These are phyloP conservation scores for Sinosuthora webbiana DNA, from an alignment of 2,113 vertebrate genomes.

Conservation along the genomic window DNA sequence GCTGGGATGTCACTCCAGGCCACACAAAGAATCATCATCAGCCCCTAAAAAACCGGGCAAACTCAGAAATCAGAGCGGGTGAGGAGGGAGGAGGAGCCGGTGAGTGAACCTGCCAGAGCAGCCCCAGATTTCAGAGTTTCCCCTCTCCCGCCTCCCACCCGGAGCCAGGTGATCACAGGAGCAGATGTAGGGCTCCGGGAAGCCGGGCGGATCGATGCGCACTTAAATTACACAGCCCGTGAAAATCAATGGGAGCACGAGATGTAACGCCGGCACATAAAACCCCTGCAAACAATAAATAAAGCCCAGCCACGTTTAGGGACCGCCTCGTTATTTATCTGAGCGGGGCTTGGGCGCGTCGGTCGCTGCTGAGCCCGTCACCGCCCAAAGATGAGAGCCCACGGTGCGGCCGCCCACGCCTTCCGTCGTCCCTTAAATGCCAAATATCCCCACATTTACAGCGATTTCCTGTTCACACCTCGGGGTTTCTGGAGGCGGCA, in stretches of 20 bases:
- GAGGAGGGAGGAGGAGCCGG: background rate
- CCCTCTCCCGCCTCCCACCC: background rate
- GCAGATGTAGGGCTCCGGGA: conserved; percentile 7
- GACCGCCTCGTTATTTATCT: background rate
- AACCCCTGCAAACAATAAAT: conserved; percentile 25
- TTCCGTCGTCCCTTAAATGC: background rate
- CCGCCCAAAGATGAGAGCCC: background rate
- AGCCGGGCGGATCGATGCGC: conserved; percentile 28
- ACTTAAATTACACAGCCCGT: conserved; percentile 19
- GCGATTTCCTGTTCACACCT: background rate
- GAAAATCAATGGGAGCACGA: conserved; percentile 22
- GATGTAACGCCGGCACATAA: background rate
- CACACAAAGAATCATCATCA: background rate
- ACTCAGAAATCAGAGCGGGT: background rate
- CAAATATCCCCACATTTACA: background rate
- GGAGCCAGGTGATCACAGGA: background rate
- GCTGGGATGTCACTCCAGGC: background rate
- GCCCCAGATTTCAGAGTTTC: background rate
- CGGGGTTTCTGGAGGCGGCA: background rate
- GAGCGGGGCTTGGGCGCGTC: background rate
- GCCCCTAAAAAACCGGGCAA: background rate
- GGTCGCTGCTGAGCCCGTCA: background rate
- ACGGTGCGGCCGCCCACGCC: background rate
- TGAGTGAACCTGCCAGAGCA: background rate
- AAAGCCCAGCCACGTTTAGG: background rate